Percentiles rank a stretch among this genome's conserved stretches.
phyloP scores from a whole-genome alignment of 1,140 invertebrate species.

The Anastatus disparis region DNA sequence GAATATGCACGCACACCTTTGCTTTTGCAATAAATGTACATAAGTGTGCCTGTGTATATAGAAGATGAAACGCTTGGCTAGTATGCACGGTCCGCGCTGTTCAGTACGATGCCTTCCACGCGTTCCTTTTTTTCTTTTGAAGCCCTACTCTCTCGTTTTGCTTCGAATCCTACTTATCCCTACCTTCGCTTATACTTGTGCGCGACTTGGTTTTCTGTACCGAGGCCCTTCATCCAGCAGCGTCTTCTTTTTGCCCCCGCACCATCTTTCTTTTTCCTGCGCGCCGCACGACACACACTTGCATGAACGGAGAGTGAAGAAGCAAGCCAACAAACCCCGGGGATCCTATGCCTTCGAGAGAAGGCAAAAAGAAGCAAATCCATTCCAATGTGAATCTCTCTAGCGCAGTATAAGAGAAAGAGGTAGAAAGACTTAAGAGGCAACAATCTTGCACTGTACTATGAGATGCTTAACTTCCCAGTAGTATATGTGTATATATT shows the following conservation, averaged over 20 bases:
- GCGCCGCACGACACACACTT: slow-evolving; percentile 40
- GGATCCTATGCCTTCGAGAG: too few relatives aligned
- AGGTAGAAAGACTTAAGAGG: slow-evolving; percentile 28
- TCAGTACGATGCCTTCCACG: slow-evolving; percentile 12
- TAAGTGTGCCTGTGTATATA: too few relatives aligned
- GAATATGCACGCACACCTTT: slow-evolving; percentile 9
- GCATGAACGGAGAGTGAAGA: slow-evolving; percentile 45
- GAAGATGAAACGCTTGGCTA: slow-evolving; percentile 1
- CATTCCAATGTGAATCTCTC: too few relatives aligned
- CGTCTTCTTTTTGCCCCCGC: not conserved
- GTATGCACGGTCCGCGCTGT: slow-evolving; percentile 12
- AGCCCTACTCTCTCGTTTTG: slow-evolving; percentile 44
- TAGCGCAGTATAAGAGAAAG: slow-evolving; percentile 28
- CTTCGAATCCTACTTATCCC: slow-evolving; percentile 33
- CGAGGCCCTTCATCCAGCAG: not conserved
- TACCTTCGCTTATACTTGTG: not conserved
- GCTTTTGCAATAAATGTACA: slow-evolving; percentile 15
- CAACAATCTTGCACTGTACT: not conserved
- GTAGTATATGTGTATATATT: slow-evolving; percentile 32
- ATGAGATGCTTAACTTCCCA: not conserved
- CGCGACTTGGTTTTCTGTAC: not conserved
- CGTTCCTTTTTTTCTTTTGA: slow-evolving; percentile 36
- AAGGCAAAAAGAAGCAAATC: too few relatives aligned
- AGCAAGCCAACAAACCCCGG: slow-evolving; percentile 22
- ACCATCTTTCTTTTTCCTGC: slow-evolving; percentile 33